A percentile compares a stretch with the other conserved stretches of the same genome.
Evolutionary conservation across 2,888 invertebrate species (phyloP).

Genomic region (Calephelis perditalis): DNA sequence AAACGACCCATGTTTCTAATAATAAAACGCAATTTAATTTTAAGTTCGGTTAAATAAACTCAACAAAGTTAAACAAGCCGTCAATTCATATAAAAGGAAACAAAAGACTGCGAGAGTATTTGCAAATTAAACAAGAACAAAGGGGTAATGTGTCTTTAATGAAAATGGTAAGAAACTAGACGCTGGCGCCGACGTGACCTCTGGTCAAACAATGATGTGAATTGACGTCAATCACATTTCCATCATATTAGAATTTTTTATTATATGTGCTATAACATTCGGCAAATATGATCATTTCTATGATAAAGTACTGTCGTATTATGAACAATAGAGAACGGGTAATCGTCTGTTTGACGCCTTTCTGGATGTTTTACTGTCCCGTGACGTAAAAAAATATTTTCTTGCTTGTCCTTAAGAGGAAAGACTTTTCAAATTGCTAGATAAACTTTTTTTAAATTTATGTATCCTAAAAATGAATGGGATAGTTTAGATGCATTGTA

Average conservation of each 20-base stretch:
- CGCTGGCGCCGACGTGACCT: constrained; percentile 34
- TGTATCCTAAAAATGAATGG: no score
- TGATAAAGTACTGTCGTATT: not conserved
- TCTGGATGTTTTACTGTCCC: no score
- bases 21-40: constrained; percentile 29
- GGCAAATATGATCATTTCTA: not conserved
- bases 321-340: not conserved
- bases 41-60: not conserved
- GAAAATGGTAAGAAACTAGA: constrained; percentile 46
- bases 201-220: constrained; percentile 28
- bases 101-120: constrained; percentile 67
- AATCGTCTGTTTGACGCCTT: not conserved
- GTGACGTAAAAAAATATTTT: no score
- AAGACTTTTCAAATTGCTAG: no score
- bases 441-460: no score
- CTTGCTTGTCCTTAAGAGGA: no score
- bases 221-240: constrained; percentile 16
- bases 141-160: constrained; percentile 68
- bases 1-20: no score
- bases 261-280: not conserved
- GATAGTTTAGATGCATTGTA: no score
- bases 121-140: constrained; percentile 67
- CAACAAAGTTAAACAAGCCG: constrained; percentile 63
- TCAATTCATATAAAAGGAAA: constrained; percentile 74
- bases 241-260: not conserved